Evolutionary conservation across 2,888 invertebrate species (phyloP).

Genomic region (Ecliptopera silaceata): DNA sequence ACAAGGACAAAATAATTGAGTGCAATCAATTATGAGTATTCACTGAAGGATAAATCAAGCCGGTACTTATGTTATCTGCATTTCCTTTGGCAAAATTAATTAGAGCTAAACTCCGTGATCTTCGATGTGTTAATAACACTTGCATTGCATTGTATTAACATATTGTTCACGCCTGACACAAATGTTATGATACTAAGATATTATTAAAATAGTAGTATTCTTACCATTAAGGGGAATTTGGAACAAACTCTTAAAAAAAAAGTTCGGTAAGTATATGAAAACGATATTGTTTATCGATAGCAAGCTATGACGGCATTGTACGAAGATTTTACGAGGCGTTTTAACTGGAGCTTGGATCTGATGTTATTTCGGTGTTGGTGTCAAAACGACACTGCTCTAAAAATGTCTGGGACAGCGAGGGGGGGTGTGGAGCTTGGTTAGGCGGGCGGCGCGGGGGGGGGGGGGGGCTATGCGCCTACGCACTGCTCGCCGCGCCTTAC

Average conservation of each 20-base stretch:
- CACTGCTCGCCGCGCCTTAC: constrained; percentile 75
- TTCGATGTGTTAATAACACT: constrained; percentile 1
- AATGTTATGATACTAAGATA: not conserved
- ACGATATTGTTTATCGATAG: constrained; percentile 18
- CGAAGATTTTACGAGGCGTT: constrained; percentile 55
- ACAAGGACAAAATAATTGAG: no score
- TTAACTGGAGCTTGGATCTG: constrained; percentile 66
- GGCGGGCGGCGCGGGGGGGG: constrained; percentile 46
- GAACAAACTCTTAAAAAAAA: no score
- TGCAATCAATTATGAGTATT: no score
- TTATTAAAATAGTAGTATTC: no score
- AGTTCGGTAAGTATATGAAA: not conserved
- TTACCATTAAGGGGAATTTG: no score
- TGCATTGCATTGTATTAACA: not conserved
- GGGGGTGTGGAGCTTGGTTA: constrained; percentile 40
- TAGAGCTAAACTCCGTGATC: not conserved
- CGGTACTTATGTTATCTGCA: not conserved
- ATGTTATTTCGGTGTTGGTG: constrained; percentile 81
- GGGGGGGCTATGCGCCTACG: constrained; percentile 63
- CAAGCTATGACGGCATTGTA: constrained; percentile 41
- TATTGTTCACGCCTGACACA: not conserved
- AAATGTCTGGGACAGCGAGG: constrained; percentile 65
- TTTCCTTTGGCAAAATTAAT: not conserved
- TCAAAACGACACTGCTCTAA: constrained; percentile 81
- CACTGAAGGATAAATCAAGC: not conserved